Evolutionary conservation across 2,888 invertebrate species (phyloP).

Genomic region (Eristalis tenax): DNA sequence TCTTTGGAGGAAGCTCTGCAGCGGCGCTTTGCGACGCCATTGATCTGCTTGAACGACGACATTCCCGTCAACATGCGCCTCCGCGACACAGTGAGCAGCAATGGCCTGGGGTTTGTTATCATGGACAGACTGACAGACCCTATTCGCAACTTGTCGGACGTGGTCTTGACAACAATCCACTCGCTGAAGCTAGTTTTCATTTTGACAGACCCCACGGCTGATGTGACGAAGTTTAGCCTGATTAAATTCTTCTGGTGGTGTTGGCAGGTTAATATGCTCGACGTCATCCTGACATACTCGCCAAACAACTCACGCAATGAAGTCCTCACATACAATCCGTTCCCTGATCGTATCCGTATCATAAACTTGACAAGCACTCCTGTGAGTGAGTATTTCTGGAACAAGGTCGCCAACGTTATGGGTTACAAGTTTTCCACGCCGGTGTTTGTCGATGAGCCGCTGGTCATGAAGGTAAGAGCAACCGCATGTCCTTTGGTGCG

Average conservation of each 20-base stretch:
- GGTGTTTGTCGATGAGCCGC: conserved; percentile 56
- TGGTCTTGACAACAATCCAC: conserved; percentile 64
- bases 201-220: not conserved
- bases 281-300: conserved; percentile 63
- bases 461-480: conserved; percentile 61
- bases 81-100: conserved; percentile 49
- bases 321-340: conserved; percentile 68
- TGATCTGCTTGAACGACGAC: conserved; percentile 44
- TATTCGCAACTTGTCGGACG: conserved; percentile 57
- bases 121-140: conserved; percentile 61
- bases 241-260: conserved; percentile 71
- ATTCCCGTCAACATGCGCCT: conserved; percentile 43
- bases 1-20: conserved; percentile 27
- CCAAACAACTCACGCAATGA: conserved; percentile 35
- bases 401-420: conserved; percentile 59
- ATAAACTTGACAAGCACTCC: conserved; percentile 35
- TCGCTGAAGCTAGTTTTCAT: conserved; percentile 71
- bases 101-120: conserved; percentile 70
- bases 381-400: conserved; percentile 46
- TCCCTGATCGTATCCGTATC: conserved; percentile 40
- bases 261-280: conserved; percentile 71
- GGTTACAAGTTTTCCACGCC: conserved; percentile 59
- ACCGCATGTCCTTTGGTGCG: not conserved
- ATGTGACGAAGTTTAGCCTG: conserved; percentile 27
- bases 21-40: conserved; percentile 23